phyloP scores from a whole-genome alignment of 2,888 invertebrate species.

The Leuctra nigra region DNA sequence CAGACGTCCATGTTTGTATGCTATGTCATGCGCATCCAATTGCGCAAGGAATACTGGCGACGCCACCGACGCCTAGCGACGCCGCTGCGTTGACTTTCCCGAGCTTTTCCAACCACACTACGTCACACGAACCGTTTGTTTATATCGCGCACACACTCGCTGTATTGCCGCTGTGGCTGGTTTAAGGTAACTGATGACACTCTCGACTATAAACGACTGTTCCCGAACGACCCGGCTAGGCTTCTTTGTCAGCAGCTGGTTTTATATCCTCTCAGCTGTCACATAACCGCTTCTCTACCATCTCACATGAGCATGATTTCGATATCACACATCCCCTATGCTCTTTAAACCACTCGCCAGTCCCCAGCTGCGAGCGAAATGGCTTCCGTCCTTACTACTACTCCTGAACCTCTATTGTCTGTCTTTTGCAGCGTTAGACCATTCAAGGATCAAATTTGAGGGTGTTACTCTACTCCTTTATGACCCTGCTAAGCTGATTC shows the following conservation, averaged over 20 bases:
- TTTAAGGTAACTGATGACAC: conserved; percentile 1
- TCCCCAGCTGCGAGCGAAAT: conserved; percentile 31
- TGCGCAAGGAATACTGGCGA: conserved; percentile 31
- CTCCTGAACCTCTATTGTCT: conserved; percentile 29
- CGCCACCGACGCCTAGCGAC: conserved; percentile 13
- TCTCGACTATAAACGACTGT: not conserved
- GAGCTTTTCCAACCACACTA: too few species aligned
- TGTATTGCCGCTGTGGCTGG: not conserved
- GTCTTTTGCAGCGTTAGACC: conserved; percentile 28
- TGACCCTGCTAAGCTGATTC: conserved; percentile 17
- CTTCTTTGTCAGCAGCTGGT: conserved; percentile 24
- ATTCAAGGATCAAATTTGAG: conserved; percentile 24
- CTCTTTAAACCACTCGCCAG: conserved; percentile 26
- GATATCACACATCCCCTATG: conserved; percentile 17
- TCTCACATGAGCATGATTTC: not conserved
- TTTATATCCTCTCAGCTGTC: conserved; percentile 16
- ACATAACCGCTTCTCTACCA: conserved; percentile 7
- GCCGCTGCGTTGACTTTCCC: too few species aligned
- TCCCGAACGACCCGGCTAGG: not conserved
- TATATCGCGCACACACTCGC: too few species aligned
- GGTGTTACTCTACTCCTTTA: conserved; percentile 17
- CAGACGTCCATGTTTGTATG: conserved; percentile 35
- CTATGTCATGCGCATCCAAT: conserved; percentile 31
- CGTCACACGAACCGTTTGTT: too few species aligned
- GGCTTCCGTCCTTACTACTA: conserved; percentile 27